A percentile compares a stretch with the other conserved stretches of the same genome.
Conservation (phyloP, 92 coral and sea anemone species). For the Paramuricea clavata region DNA sequence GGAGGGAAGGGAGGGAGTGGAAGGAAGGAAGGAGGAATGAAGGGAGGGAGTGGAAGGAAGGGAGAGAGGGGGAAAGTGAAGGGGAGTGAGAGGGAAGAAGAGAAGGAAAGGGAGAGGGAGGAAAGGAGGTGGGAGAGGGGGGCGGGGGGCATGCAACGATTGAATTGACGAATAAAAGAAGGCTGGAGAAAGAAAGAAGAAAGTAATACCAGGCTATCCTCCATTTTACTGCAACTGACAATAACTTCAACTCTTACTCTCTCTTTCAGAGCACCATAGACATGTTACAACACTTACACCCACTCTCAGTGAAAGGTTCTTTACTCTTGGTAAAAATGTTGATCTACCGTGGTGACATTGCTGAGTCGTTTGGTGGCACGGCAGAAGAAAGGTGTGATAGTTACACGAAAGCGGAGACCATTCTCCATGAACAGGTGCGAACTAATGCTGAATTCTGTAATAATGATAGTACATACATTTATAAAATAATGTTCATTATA, state of each 20-base stretch:
- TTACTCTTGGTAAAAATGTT: slow-evolving; percentile 68
- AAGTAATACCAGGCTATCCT: background rate
- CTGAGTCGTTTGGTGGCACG: slow-evolving; percentile 51
- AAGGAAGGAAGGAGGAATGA: background rate
- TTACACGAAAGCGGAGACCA: slow-evolving; percentile 75
- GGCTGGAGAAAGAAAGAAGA: background rate
- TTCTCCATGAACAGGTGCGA: slow-evolving; percentile 81
- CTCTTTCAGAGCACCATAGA: slow-evolving; percentile 67
- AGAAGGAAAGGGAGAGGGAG: background rate
- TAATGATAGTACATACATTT: too few relatives aligned
- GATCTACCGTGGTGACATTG: slow-evolving; percentile 81
- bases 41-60: background rate
- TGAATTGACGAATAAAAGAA: too few relatives aligned
- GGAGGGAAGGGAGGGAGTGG: background rate
- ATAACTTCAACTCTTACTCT: background rate
- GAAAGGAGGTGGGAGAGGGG: background rate
- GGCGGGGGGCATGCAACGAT: background rate
- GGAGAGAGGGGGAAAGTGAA: background rate
- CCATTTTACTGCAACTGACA: background rate
- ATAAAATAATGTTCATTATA: too few relatives aligned
- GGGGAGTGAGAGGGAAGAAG: background rate
- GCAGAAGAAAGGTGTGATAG: slow-evolving; percentile 60
- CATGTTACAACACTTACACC: slow-evolving; percentile 73
- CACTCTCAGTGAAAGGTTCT: slow-evolving; percentile 82
- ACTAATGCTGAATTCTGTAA: background rate